Percentiles rank a stretch among this genome's conserved stretches.
Evolutionary conservation across 2,113 vertebrate species (phyloP).

Genomic region (Macquaria ambigua): DNA sequence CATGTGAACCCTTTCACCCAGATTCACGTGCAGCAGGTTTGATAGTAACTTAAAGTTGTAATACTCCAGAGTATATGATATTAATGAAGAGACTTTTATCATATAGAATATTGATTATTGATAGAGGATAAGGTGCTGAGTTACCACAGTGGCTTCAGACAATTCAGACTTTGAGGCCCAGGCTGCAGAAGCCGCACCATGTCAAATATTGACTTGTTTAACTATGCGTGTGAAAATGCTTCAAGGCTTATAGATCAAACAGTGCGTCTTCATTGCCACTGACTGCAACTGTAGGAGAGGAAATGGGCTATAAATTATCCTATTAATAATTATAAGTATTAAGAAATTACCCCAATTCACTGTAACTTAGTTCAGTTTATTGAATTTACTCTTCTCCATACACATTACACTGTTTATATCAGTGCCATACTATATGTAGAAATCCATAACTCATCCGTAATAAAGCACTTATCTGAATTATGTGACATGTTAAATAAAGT

Average conservation of each 20-base stretch:
- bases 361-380: neutral
- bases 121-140: neutral
- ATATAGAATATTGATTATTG: neutral
- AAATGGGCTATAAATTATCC: neutral
- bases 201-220: slow-evolving; percentile 63
- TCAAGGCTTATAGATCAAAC: slow-evolving; percentile 25
- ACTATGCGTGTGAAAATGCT: slow-evolving; percentile 35
- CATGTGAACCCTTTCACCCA: neutral
- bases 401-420: neutral
- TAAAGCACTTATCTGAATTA: neutral
- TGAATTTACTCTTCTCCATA: neutral
- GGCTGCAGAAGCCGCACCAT: slow-evolving; percentile 36
- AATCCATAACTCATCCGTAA: neutral
- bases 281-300: neutral
- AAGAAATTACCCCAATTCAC: neutral
- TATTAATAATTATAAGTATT: neutral
- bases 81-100: slow-evolving; percentile 3
- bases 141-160: neutral
- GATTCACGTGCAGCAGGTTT: slow-evolving; percentile 4
- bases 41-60: neutral
- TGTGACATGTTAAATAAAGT: neutral
- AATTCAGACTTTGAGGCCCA: slow-evolving; percentile 3
- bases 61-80: neutral
- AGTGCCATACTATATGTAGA: neutral
- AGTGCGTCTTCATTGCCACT: neutral